Conservation (phyloP, 2,888 invertebrate genomes). For the Selenia dentaria region DNA sequence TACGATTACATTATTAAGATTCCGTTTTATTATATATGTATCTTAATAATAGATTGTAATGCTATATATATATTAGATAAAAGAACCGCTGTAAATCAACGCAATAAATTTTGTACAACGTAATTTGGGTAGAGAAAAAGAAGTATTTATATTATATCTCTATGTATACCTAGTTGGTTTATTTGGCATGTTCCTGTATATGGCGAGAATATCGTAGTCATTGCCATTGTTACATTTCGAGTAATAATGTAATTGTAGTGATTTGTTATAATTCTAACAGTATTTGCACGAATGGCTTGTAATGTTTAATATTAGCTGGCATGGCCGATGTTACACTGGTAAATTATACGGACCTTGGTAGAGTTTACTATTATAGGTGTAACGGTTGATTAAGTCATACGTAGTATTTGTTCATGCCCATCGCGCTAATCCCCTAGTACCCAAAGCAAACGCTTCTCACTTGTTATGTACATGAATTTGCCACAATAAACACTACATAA, state of each 20-base stretch:
- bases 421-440: conserved; percentile 27
- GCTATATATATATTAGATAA: conserved; percentile 56
- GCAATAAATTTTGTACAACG: conserved; percentile 73
- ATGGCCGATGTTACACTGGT: conserved; percentile 32
- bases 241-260: conserved; percentile 32
- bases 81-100: conserved; percentile 55
- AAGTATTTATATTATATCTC: conserved; percentile 14
- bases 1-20: conserved; percentile 58
- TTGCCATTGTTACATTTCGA: conserved; percentile 26
- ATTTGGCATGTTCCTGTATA: conserved; percentile 73
- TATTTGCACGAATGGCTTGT: conserved; percentile 36
- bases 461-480: conserved; percentile 58
- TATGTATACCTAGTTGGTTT: conserved; percentile 53
- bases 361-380: conserved; percentile 17
- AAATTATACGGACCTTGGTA: conserved; percentile 14
- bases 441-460: conserved; percentile 33
- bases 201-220: conserved; percentile 41
- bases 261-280: conserved; percentile 34
- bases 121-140: conserved; percentile 52
- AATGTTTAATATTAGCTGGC: conserved; percentile 35
- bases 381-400: conserved; percentile 24
- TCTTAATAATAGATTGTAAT: conserved; percentile 48
- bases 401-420: conserved; percentile 26
- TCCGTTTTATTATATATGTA: conserved; percentile 45
- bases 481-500: conserved; percentile 59